Evolutionary conservation across 2,797 vertebrate species (phyloP).

Genomic region (Garrulus glandarius): DNA sequence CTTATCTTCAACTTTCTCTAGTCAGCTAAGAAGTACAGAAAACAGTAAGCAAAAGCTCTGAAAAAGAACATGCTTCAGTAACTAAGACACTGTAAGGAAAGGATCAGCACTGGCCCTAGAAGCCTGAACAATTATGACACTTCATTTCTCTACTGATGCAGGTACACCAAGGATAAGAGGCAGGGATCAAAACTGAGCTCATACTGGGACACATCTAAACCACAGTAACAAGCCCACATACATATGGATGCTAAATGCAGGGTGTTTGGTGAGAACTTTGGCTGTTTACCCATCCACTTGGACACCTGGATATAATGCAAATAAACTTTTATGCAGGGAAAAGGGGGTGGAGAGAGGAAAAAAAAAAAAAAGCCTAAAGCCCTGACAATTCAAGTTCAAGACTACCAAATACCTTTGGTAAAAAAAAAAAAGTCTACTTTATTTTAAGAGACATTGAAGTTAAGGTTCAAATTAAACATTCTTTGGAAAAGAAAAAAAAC

Average conservation of each 20-base stretch:
- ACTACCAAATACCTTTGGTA: background rate
- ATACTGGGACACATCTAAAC: background rate
- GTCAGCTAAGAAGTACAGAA: background rate
- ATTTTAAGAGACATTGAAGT: background rate
- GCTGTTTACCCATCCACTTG: background rate
- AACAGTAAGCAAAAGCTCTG: background rate
- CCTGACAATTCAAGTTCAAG: background rate
- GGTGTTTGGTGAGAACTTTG: background rate
- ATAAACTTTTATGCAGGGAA: background rate
- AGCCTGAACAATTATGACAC: background rate
- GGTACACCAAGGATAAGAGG: rapidly evolving
- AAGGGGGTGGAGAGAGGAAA: rapidly evolving
- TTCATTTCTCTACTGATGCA: background rate
- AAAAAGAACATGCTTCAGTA: background rate
- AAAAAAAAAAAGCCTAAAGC: background rate
- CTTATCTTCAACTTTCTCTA: background rate
- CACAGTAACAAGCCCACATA: background rate
- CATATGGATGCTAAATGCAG: background rate
- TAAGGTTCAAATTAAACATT: background rate
- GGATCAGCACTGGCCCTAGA: background rate
- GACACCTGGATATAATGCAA: background rate
- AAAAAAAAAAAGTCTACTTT: background rate
- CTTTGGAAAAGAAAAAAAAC: background rate
- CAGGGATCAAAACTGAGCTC: background rate
- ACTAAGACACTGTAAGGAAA: background rate